Evolutionary conservation across 92 coral and sea anemone species (phyloP).

Genomic region (Palythoa grandiflora): DNA sequence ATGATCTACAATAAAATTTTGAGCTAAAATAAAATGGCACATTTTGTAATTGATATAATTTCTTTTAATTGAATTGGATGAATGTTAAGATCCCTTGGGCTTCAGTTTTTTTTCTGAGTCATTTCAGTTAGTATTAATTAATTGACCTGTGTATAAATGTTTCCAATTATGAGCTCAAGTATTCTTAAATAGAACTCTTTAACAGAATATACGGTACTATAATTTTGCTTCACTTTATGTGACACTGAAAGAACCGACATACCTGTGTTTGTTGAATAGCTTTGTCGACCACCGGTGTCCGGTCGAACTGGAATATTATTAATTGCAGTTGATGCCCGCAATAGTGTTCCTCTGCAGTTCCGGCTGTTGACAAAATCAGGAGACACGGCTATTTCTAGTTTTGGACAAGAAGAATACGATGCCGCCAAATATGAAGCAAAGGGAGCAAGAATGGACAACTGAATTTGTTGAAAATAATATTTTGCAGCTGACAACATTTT

Average conservation of each 20-base stretch:
- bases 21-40: no score
- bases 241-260: background rate
- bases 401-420: background rate
- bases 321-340: constrained; percentile 12
- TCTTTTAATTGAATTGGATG: no score
- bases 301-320: constrained; percentile 1
- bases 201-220: no score
- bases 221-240: no score
- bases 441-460: background rate
- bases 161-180: no score
- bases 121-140: no score
- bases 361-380: constrained; percentile 14
- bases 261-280: constrained; percentile 13
- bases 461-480: background rate
- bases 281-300: constrained; percentile 12
- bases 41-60: no score
- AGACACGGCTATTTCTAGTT: background rate
- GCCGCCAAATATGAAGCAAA: background rate
- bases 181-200: no score
- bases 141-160: no score
- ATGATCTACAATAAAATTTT: no score
- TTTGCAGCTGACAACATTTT: background rate
- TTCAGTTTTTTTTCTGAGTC: no score
- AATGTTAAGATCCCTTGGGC: no score
- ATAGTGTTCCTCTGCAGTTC: constrained; percentile 10